Evolutionary conservation across 2,888 invertebrate species (phyloP).

Genomic region (Cerastis rubricosa): DNA sequence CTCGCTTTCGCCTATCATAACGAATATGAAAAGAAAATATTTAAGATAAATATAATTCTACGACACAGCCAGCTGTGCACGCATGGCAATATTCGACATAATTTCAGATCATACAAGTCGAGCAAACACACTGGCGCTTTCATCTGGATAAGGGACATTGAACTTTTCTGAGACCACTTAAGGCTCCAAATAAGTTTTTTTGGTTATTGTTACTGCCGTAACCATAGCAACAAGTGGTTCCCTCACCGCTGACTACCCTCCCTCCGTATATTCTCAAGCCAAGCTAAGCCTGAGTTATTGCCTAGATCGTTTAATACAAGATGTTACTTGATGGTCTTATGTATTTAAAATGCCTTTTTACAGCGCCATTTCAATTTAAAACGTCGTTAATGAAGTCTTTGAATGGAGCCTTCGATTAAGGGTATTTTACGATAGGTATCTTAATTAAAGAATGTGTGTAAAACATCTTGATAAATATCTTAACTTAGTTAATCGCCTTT

Average conservation of each 20-base stretch:
- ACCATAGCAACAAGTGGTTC: slow-evolving; percentile 85
- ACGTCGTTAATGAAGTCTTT: slow-evolving; percentile 8
- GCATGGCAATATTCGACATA: slow-evolving; percentile 69
- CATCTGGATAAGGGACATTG: slow-evolving; percentile 40
- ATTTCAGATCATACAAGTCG: slow-evolving; percentile 69
- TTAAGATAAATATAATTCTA: slow-evolving; percentile 47
- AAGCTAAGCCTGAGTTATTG: slow-evolving; percentile 81
- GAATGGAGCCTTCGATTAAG: not conserved
- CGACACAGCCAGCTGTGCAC: slow-evolving; percentile 60
- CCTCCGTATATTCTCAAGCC: slow-evolving; percentile 70
- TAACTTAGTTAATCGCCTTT: not conserved
- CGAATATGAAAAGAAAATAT: slow-evolving; percentile 39
- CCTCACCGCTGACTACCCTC: slow-evolving; percentile 68
- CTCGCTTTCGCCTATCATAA: slow-evolving; percentile 5
- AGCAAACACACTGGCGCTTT: slow-evolving; percentile 57
- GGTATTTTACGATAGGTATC: not conserved
- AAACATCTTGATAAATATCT: not conserved
- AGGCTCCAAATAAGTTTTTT: slow-evolving; percentile 56
- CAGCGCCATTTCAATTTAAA: slow-evolving; percentile 24
- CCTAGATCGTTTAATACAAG: slow-evolving; percentile 75
- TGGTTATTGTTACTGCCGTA: slow-evolving; percentile 69
- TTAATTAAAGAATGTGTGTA: not conserved
- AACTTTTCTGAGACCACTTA: slow-evolving; percentile 43
- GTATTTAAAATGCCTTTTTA: slow-evolving; percentile 52
- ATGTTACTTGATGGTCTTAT: slow-evolving; percentile 66